Conservation (phyloP, 2,113 vertebrate species). For the Semnornis frantzii region DNA sequence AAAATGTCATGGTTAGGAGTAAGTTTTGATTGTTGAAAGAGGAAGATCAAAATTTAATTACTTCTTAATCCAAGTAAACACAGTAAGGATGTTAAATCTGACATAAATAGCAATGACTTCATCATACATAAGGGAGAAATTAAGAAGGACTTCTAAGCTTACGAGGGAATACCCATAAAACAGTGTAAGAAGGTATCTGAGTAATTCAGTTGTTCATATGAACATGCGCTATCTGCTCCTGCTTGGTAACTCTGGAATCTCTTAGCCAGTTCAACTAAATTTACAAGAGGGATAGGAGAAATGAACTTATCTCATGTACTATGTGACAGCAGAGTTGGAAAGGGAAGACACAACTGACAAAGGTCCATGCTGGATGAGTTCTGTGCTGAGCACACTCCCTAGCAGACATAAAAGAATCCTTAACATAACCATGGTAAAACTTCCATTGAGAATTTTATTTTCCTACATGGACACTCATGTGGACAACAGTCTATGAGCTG, state of each 20-base stretch:
- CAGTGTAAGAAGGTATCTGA: not conserved
- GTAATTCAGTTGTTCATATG: not conserved
- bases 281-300: not conserved
- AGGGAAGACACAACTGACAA: not conserved
- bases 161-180: not conserved
- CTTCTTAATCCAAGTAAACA: not conserved
- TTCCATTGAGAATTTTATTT: not conserved
- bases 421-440: not conserved
- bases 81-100: not conserved
- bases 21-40: not conserved
- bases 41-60: not conserved
- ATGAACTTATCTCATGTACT: fast-evolving
- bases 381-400: not conserved
- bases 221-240: not conserved
- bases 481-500: not conserved
- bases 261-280: not conserved
- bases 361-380: not conserved
- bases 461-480: not conserved
- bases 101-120: not conserved
- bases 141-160: not conserved
- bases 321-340: not conserved
- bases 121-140: not conserved
- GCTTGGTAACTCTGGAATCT: not conserved
- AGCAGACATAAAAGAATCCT: not conserved
- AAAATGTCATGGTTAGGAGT: not conserved